phyloP scores from a whole-genome alignment of 2,888 invertebrate species.

The Papilio protenor region DNA sequence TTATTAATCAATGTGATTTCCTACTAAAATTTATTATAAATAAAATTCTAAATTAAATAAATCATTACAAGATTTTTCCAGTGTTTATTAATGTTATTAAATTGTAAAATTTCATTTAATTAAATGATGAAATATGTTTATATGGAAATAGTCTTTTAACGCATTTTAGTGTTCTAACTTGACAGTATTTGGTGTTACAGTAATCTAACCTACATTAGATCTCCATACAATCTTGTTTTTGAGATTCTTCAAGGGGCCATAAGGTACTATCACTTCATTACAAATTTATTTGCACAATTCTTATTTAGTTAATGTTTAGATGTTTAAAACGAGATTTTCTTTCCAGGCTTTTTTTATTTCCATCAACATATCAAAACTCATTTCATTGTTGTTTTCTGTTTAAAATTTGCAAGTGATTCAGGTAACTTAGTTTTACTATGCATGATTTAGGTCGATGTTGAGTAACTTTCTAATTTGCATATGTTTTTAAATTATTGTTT shows the following conservation, averaged over 20 bases:
- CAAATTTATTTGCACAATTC: too few species aligned
- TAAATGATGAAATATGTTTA: too few species aligned
- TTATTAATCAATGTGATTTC: background rate
- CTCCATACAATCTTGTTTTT: too few species aligned
- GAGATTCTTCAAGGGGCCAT: too few species aligned
- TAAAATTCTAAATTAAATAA: background rate
- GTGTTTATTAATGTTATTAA: too few species aligned
- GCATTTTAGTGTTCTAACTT: too few species aligned
- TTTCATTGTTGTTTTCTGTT: conserved; percentile 60
- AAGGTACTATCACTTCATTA: too few species aligned
- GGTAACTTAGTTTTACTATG: conserved; percentile 62
- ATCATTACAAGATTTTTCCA: too few species aligned
- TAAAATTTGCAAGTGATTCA: conserved; percentile 65
- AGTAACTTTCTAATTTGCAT: background rate
- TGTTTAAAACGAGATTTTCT: conserved; percentile 51
- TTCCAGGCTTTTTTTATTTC: conserved; percentile 67
- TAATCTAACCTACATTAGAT: too few species aligned
- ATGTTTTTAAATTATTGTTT: background rate
- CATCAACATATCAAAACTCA: conserved; percentile 60
- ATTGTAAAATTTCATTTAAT: too few species aligned
- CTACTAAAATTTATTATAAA: background rate
- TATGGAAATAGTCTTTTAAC: too few species aligned
- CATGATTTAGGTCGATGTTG: conserved; percentile 35
- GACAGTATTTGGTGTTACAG: too few species aligned
- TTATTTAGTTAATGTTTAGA: conserved; percentile 12